Evolutionary conservation across 2,888 invertebrate species (phyloP).

Genomic region (Ecliptopera silaceata): DNA sequence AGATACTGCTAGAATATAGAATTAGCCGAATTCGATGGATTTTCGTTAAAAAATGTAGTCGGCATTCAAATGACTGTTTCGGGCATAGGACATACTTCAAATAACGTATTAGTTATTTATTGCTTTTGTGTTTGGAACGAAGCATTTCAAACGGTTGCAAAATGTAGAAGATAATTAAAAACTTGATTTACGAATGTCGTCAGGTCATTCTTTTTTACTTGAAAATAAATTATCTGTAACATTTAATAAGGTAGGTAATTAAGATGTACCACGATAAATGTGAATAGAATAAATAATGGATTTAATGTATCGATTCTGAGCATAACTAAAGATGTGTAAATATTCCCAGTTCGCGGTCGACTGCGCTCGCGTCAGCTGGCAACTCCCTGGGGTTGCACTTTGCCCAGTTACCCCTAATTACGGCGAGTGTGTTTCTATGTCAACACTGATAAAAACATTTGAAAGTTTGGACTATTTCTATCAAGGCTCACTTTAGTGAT

Average conservation of each 20-base stretch:
- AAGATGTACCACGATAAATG: slow-evolving; percentile 26
- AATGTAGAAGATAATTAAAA: slow-evolving; percentile 52
- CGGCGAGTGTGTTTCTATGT: slow-evolving; percentile 67
- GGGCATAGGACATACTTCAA: slow-evolving; percentile 60
- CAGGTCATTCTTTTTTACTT: slow-evolving; percentile 41
- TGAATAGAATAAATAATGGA: slow-evolving; percentile 28
- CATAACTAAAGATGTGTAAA: slow-evolving; percentile 52
- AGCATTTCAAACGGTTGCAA: slow-evolving; percentile 52
- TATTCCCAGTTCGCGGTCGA: slow-evolving; percentile 53
- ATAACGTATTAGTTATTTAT: slow-evolving; percentile 72
- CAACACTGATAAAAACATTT: slow-evolving; percentile 52
- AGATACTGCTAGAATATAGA: slow-evolving; percentile 60
- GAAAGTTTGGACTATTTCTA: slow-evolving; percentile 14
- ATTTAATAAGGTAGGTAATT: slow-evolving; percentile 34
- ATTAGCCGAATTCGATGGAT: slow-evolving; percentile 60
- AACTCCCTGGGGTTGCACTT: slow-evolving; percentile 55
- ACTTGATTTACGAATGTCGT: slow-evolving; percentile 56
- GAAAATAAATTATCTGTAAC: slow-evolving; percentile 31
- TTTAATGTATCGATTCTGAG: slow-evolving; percentile 40
- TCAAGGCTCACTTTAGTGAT: neutral
- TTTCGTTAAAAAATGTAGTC: slow-evolving; percentile 65
- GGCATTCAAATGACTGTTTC: slow-evolving; percentile 66
- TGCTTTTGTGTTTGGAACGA: slow-evolving; percentile 59
- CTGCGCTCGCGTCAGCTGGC: slow-evolving; percentile 57
- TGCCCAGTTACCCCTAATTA: slow-evolving; percentile 63